These are phyloP conservation scores for Oxycera nigricornis DNA, from an alignment of 2,888 invertebrate species.

Conservation along the genomic window DNA sequence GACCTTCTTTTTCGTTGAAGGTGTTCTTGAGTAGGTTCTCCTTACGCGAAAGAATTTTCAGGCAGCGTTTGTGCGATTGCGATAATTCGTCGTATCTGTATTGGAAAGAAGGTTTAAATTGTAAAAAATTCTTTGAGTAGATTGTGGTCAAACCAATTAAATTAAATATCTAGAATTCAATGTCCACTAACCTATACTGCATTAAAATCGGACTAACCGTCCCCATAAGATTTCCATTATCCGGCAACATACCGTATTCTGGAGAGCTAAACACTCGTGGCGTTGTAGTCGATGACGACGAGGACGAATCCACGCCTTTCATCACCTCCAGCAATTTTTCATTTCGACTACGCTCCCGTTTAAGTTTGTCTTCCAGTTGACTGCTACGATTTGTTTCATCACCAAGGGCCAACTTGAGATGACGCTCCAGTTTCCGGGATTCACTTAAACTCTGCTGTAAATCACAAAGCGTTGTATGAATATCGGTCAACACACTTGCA, in stretches of 20 bases:
- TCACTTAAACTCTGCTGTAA: conserved; percentile 22
- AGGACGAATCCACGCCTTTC: conserved; percentile 52
- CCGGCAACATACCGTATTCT: neutral
- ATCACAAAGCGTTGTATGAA: conserved; percentile 40
- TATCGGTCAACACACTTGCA: conserved; percentile 24
- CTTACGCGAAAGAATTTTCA: conserved; percentile 55
- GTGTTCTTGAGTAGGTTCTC: conserved; percentile 52
- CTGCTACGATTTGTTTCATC: conserved; percentile 27
- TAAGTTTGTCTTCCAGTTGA: conserved; percentile 46
- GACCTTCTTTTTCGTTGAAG: conserved; percentile 53
- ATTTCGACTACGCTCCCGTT: conserved; percentile 55
- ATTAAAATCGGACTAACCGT: conserved; percentile 43
- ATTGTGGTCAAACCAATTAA: neutral
- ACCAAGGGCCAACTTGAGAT: conserved; percentile 11
- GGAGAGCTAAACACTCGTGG: conserved; percentile 26
- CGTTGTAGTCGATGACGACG: conserved; percentile 44
- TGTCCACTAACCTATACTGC: conserved; percentile 41
- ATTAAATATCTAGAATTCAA: neutral
- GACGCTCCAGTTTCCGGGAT: conserved; percentile 17
- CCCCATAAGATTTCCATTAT: conserved; percentile 1
- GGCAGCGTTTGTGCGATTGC: conserved; percentile 54
- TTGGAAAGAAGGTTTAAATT: neutral
- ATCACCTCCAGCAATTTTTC: conserved; percentile 55
- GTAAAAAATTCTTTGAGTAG: neutral
- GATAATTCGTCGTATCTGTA: conserved; percentile 56